phyloP scores from a whole-genome alignment of 2,113 vertebrate species.

The Epinephelus moara region DNA sequence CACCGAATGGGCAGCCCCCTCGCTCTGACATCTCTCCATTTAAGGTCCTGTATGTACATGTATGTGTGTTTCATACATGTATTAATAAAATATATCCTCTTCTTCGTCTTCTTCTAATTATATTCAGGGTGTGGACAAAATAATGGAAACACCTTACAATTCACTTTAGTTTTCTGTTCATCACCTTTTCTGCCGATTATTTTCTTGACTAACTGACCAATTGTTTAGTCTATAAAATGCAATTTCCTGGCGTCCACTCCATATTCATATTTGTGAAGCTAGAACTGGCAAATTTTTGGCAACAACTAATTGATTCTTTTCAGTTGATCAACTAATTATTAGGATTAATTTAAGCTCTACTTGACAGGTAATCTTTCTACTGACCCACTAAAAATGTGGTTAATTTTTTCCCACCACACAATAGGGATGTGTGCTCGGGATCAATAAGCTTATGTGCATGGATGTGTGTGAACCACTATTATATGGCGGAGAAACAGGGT shows the following conservation, averaged over 20 bases:
- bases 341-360: neutral
- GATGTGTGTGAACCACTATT: conserved; percentile 6
- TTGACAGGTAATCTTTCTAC: neutral
- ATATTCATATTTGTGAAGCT: neutral
- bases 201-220: neutral
- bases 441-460: conserved; percentile 3
- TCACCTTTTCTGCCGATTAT: too few relatives aligned
- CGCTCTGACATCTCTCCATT: too few relatives aligned
- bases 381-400: neutral
- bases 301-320: neutral
- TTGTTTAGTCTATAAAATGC: neutral
- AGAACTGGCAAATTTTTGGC: neutral
- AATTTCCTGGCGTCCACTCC: neutral
- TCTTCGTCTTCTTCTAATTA: neutral
- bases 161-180: neutral
- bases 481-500: neutral
- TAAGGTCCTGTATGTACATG: too few relatives aligned
- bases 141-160: neutral
- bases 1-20: too few relatives aligned
- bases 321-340: neutral
- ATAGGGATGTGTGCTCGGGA: conserved; percentile 4
- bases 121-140: neutral
- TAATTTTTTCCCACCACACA: neutral
- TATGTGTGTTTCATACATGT: too few relatives aligned
- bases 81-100: too few relatives aligned